Evolutionary conservation across 2,797 vertebrate species (phyloP).

Genomic region (Psittacula derbiana): DNA sequence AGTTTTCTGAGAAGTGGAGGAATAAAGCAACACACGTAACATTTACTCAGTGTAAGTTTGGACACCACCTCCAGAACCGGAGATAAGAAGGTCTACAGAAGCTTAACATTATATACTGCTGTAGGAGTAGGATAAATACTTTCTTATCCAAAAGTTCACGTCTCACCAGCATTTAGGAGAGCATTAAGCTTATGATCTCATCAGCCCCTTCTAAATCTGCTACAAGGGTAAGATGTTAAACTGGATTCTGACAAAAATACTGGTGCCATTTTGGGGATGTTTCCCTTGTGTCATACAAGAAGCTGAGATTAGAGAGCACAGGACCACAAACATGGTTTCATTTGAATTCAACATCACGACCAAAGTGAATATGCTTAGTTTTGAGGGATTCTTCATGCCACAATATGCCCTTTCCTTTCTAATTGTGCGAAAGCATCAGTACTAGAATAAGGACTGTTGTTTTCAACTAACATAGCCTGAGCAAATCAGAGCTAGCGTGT

Average conservation of each 20-base stretch:
- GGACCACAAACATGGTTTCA: background rate
- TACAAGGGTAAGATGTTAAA: background rate
- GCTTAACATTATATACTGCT: background rate
- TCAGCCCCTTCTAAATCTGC: background rate
- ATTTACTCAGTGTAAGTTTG: background rate
- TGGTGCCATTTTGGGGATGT: background rate
- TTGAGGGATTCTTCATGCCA: background rate
- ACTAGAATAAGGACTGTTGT: background rate
- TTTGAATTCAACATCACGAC: background rate
- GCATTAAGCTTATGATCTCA: background rate
- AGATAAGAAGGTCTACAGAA: background rate
- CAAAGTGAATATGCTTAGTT: background rate
- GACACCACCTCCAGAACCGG: background rate
- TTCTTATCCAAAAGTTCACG: background rate
- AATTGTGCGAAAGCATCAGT: background rate
- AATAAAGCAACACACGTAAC: background rate
- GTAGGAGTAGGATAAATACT: background rate
- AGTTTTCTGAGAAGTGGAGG: background rate
- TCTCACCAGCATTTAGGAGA: background rate
- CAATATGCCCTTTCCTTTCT: background rate
- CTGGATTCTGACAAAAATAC: background rate
- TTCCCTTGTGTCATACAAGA: background rate
- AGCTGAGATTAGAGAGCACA: background rate
- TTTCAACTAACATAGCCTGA: background rate
- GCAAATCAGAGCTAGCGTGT: rapidly evolving